These are phyloP conservation scores for Melanaphis sacchari DNA, from an alignment of 1,140 invertebrate genomes.

Conservation along the genomic window DNA sequence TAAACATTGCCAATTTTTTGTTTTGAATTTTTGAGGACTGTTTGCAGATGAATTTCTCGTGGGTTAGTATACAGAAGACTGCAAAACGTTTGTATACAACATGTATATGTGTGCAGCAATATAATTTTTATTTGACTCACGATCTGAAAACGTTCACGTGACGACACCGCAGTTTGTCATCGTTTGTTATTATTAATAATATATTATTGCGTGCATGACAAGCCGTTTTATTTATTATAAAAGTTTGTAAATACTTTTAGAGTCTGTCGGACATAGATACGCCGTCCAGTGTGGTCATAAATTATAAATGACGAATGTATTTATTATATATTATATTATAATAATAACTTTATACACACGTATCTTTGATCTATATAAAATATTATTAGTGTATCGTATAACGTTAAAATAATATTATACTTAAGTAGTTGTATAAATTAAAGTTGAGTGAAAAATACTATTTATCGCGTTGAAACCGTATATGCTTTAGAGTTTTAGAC, in stretches of 20 bases:
- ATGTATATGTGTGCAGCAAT: background rate
- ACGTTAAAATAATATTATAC: background rate
- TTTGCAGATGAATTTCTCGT: background rate
- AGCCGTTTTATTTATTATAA: constrained; percentile 14
- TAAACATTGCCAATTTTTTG: background rate
- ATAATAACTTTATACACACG: background rate
- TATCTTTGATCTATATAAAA: constrained; percentile 11
- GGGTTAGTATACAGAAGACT: no score
- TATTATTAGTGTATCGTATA: background rate
- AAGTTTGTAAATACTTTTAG: constrained; percentile 26
- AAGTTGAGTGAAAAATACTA: background rate
- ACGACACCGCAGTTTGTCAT: background rate
- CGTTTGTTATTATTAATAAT: constrained; percentile 11
- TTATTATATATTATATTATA: background rate
- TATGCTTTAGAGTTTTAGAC: background rate
- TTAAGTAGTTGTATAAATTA: constrained; percentile 12
- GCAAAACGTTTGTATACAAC: background rate
- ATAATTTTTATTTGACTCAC: background rate
- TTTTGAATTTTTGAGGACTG: background rate
- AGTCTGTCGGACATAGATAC: constrained; percentile 1
- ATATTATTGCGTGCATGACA: background rate
- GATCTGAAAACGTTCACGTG: background rate
- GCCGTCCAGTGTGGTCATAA: background rate
- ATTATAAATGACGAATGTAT: background rate
- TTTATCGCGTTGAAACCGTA: background rate